Base-by-base conservation (phyloP, 2,888 invertebrate species). In the Oeneis ivallda region DNA sequence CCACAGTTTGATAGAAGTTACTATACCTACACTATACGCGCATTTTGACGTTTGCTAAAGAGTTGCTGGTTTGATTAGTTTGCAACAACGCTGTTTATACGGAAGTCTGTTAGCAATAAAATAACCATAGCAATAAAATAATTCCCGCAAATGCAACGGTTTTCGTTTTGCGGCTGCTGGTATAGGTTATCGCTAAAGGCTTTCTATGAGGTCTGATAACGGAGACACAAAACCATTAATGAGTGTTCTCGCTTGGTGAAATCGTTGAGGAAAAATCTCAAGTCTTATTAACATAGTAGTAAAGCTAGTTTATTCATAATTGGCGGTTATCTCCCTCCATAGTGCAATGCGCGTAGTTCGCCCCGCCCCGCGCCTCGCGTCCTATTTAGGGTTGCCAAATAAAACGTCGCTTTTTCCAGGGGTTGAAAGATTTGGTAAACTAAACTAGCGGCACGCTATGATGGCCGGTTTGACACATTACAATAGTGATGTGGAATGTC, bases 231-330 rank as follows among this genome's bases (percentile, higher is more conserved):
- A 86, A 87, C 83, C 83, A 86, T 86, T 87, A 89, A 87, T 87
- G 85, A 86, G 82, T 79, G 79, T 83, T 82, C 80, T 80, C 73
- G 82, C 79, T 78, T 74, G 81, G 90, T 88, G 90, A 91, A 90
- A 90, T 88, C 86, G 85, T 71, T 72, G 76, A 82, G 89, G 89
- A 90, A 91, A 89, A 91, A 90, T 89, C 84, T 86, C 81, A 83
- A 79, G 83, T 77, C 82, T 81, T 85, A 91, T 91, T 91, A 87
- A 82, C 89, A 91, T 89, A 89, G 89, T 80, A 80, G 92, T 85
- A 79, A 77, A 87, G 85, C 91, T 89, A 85, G 90, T 91, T 89
- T 89, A 87, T 86, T 89, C 85, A 88, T 90, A 92, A 90, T 89
- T 90, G 87, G 81, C 83, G 81, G 85, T 83, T 83, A 80, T 80